Evolutionary conservation across 2,888 invertebrate genomes (phyloP), one percentile per base, ranked within the genome.

Genomic region (Panorpa germanica): DNA sequence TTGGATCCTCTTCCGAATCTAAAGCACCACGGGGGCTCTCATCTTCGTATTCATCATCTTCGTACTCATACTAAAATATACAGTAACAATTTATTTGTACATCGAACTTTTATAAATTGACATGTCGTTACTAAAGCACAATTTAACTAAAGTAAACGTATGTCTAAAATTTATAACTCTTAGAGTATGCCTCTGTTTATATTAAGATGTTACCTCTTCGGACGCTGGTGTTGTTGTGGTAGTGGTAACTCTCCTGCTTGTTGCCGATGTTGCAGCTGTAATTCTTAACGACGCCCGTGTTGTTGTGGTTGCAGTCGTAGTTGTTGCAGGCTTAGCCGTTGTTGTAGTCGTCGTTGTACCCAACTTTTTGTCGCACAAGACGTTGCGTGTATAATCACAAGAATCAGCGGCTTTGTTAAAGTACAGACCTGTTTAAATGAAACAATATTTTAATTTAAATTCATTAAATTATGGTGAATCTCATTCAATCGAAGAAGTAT

Each of bases 331-430:
- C 43, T 47, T 48, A 28, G 48, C 47, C 0, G 52, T 50, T 2
- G 61, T 59, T 15, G 61, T 60, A 1, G 60, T 61, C 4, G 63
- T 57, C 2, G 64, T 63, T 21, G 63, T 49, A 12, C 61, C 49
- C 37, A 64, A 57, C 15, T 66, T 57, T 41, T 64, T 72, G 42
- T 77, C 80, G 50, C 82, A 85, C 16, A 71, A 59, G 0, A 88
- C 88, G 48, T 90, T 88, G 41, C 85, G 70, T 0, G 83, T 70
- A 48, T 88, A 90, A 52, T 90, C 90, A 45, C 90, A 90, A 0
- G 88, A 86, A 49, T 88, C 86, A 0, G 86, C 82, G 1, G 73
- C 75, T 44, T 85, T 85, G 57, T 88, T 90, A 57, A 90, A 90
- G 48, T 75, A 82, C 7, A 90, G 57, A 15, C 86, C 86, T n/a